A percentile compares a stretch with the other conserved stretches of the same genome.
Evolutionary conservation across 2,113 vertebrate species (phyloP).

Genomic region (Synodontis membranacea): DNA sequence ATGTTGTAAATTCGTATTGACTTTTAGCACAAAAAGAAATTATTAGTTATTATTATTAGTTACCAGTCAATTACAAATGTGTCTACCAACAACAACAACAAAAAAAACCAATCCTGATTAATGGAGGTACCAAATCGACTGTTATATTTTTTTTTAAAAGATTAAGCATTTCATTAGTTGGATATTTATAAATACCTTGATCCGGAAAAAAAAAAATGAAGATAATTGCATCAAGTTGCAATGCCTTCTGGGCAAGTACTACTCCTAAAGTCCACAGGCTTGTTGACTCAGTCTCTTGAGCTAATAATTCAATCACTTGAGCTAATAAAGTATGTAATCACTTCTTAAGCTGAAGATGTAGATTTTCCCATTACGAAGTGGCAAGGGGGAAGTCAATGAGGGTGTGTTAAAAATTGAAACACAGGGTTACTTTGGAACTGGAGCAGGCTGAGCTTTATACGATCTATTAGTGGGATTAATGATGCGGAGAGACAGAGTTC

Average conservation of each 20-base stretch:
- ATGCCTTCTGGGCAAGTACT: neutral
- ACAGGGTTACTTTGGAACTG: slow-evolving; percentile 43
- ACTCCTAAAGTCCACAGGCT: neutral
- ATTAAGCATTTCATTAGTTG: neutral
- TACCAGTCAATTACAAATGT: neutral
- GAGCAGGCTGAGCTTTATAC: slow-evolving; percentile 32
- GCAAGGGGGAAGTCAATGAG: slow-evolving; percentile 41
- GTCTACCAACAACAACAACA: neutral
- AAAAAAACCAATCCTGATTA: too few species aligned
- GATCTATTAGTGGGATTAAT: slow-evolving; percentile 37
- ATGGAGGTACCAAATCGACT: neutral
- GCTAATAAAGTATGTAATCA: slow-evolving; percentile 24
- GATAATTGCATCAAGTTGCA: neutral
- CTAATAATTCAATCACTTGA: slow-evolving; percentile 4
- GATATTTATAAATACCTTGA: neutral
- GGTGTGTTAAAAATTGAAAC: slow-evolving; percentile 32
- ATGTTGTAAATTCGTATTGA: neutral
- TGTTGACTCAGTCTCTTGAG: slow-evolving; percentile 15
- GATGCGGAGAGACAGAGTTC: slow-evolving; percentile 28
- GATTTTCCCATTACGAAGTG: neutral
- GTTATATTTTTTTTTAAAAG: neutral
- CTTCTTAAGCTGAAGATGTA: neutral
- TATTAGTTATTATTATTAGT: too few species aligned
- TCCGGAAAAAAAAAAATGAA: too few species aligned
- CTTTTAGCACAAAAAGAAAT: neutral